Evolutionary conservation across 2,888 invertebrate species (phyloP).

Genomic region (Diplolepis rosae): DNA sequence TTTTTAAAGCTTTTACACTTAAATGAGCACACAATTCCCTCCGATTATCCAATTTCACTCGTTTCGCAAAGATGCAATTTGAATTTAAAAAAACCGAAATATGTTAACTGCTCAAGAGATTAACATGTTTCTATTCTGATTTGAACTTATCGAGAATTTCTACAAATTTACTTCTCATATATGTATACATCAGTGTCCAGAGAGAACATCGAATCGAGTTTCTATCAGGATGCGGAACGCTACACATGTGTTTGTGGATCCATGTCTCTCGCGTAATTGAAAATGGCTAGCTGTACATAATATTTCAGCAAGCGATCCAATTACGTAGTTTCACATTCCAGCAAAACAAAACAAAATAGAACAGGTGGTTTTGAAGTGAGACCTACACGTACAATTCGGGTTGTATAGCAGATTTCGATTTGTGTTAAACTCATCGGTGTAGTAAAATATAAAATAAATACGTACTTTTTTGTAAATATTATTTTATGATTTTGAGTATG

Average conservation of each 20-base stretch:
- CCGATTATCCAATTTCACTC: no score
- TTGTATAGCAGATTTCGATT: not conserved
- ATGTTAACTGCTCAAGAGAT: not conserved
- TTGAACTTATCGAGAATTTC: constrained; percentile 18
- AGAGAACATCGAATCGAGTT: constrained; percentile 3
- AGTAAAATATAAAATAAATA: no score
- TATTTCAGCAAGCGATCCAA: constrained; percentile 17
- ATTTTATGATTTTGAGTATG: no score
- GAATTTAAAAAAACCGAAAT: not conserved
- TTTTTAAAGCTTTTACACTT: no score
- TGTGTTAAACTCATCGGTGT: not conserved
- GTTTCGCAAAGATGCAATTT: no score
- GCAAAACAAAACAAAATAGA: constrained; percentile 14
- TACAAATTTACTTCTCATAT: constrained; percentile 4
- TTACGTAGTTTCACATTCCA: constrained; percentile 13
- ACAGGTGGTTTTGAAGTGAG: constrained; percentile 13
- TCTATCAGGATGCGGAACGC: not conserved
- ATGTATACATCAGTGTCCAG: no score
- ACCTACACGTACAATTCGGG: not conserved
- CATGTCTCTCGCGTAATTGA: constrained; percentile 13
- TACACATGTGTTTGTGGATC: not conserved
- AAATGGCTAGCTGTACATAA: constrained; percentile 16
- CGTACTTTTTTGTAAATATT: no score
- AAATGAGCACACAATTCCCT: no score
- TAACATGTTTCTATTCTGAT: constrained; percentile 11